These are phyloP conservation scores for Tachysurus vachellii DNA, from an alignment of 2,113 vertebrate species.

Conservation along the genomic window DNA sequence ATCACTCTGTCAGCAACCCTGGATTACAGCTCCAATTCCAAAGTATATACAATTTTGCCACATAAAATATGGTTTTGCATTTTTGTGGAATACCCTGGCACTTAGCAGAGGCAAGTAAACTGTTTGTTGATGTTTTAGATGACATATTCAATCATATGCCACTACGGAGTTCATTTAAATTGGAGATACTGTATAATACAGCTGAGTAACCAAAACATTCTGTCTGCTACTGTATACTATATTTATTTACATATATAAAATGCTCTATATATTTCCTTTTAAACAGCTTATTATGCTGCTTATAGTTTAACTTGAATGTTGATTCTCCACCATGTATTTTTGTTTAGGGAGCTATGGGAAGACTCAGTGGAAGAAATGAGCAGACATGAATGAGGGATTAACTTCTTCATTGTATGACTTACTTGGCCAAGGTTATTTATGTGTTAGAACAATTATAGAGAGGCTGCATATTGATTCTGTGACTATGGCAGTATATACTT, in stretches of 20 bases:
- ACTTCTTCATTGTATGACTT: conserved; percentile 48
- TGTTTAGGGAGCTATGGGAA: conserved; percentile 51
- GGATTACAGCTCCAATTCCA: conserved; percentile 35
- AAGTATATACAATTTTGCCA: conserved; percentile 21
- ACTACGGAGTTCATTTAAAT: neutral
- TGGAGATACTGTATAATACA: neutral
- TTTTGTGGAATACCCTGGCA: conserved; percentile 52
- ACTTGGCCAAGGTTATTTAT: conserved; percentile 51
- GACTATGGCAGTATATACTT: neutral
- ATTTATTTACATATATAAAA: neutral
- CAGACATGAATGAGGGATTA: neutral
- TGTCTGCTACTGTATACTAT: neutral
- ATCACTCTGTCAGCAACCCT: conserved; percentile 39
- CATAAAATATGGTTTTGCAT: conserved; percentile 57
- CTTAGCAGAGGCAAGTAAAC: conserved; percentile 46
- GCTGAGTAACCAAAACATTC: neutral
- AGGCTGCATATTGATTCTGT: neutral
- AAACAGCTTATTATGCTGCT: neutral
- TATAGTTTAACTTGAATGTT: neutral
- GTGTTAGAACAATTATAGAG: neutral
- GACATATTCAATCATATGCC: conserved; percentile 21
- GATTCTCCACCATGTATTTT: conserved; percentile 23
- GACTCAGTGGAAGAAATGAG: neutral
- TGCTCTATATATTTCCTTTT: neutral
- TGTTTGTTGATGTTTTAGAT: conserved; percentile 57